Conservation (phyloP, 1,140 invertebrate genomes). For the Popillia japonica region DNA sequence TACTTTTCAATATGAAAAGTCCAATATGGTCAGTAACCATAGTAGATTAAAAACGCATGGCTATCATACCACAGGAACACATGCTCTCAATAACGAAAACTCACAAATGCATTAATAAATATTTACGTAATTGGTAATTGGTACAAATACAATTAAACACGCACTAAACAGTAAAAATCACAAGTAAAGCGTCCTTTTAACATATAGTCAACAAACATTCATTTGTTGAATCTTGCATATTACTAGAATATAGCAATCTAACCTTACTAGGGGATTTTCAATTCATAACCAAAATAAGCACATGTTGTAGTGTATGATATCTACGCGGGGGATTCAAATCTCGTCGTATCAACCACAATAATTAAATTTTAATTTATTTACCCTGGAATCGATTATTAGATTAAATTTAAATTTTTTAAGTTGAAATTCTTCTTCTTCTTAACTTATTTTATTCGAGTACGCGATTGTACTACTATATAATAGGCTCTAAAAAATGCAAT, state of each 20-base stretch:
- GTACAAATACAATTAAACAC: constrained; percentile 15
- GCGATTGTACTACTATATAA: too few relatives aligned
- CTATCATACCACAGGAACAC: constrained; percentile 33
- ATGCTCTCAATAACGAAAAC: background rate
- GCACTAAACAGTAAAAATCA: constrained; percentile 24
- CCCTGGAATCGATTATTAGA: too few relatives aligned
- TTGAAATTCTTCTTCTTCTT: too few relatives aligned
- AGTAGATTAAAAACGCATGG: constrained; percentile 58
- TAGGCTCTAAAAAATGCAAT: too few relatives aligned
- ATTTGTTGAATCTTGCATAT: constrained; percentile 30
- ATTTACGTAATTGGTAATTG: constrained; percentile 23
- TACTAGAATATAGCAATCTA: constrained; percentile 36
- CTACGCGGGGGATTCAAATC: background rate
- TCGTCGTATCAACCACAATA: too few relatives aligned
- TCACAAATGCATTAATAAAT: constrained; percentile 23
- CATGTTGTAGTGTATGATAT: background rate
- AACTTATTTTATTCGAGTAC: too few relatives aligned
- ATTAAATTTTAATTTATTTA: too few relatives aligned
- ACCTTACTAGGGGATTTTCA: constrained; percentile 38
- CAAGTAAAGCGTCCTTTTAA: constrained; percentile 28
- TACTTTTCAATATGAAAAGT: constrained; percentile 48
- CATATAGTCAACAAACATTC: constrained; percentile 27
- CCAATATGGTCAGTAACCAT: constrained; percentile 59
- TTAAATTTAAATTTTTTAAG: too few relatives aligned
- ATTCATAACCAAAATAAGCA: constrained; percentile 33